Evolutionary conservation across 2,888 invertebrate species (phyloP).

Genomic region (Baronia brevicornis): DNA sequence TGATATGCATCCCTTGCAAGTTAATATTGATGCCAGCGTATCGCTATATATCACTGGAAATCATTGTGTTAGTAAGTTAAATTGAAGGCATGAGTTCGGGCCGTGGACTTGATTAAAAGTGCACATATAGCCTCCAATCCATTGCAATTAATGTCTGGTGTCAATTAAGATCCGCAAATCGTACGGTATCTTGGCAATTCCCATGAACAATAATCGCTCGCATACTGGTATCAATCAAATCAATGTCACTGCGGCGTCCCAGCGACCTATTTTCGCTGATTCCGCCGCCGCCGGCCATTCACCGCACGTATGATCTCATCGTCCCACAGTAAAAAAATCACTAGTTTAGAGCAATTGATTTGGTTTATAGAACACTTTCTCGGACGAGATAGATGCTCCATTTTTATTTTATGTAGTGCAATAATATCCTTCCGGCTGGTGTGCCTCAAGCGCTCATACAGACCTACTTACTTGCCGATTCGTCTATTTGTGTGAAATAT

Average conservation of each 20-base stretch:
- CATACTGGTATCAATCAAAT: constrained; percentile 28
- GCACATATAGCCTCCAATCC: constrained; percentile 11
- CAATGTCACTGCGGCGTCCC: constrained; percentile 60
- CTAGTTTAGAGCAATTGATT: constrained; percentile 66
- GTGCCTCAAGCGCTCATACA: constrained; percentile 12
- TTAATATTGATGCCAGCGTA: no score
- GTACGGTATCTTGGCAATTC: constrained; percentile 9
- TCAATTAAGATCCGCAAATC: constrained; percentile 6
- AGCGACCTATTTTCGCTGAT: constrained; percentile 52
- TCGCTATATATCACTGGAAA: constrained; percentile 1
- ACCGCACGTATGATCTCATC: constrained; percentile 71
- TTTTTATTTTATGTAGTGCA: constrained; percentile 40
- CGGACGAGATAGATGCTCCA: constrained; percentile 50
- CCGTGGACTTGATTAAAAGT: constrained; percentile 9
- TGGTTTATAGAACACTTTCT: constrained; percentile 64
- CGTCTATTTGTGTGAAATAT: no score
- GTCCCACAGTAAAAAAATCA: constrained; percentile 64
- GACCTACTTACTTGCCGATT: no score
- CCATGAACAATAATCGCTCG: constrained; percentile 9
- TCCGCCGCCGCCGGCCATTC: constrained; percentile 51
- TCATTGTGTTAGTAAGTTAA: background rate
- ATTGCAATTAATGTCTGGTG: background rate
- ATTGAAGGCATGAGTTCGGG: constrained; percentile 6
- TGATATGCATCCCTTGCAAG: no score
- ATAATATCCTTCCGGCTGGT: constrained; percentile 38